A percentile compares a stretch with the other conserved stretches of the same genome.
Conservation (phyloP, 2,113 vertebrate genomes). For the Irena cyanogastra region DNA sequence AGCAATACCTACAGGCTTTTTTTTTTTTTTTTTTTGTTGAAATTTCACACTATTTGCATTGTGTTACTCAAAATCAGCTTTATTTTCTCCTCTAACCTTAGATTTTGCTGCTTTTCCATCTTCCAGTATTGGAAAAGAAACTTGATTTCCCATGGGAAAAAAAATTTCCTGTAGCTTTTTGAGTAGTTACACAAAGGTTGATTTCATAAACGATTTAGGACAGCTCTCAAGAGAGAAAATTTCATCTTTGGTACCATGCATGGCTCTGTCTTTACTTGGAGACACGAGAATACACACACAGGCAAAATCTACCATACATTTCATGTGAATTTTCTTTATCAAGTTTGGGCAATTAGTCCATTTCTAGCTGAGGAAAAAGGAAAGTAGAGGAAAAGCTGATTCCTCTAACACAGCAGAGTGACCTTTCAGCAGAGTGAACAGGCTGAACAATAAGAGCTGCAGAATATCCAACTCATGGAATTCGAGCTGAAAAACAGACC, state of each 20-base stretch:
- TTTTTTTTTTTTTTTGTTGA: background rate
- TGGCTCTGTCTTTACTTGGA: background rate
- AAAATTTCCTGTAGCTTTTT: background rate
- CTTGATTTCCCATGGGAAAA: background rate
- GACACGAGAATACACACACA: background rate
- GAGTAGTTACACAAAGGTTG: background rate
- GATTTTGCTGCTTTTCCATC: background rate
- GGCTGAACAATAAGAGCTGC: background rate
- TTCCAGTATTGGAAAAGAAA: background rate
- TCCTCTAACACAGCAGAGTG: background rate
- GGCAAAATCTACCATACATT: background rate
- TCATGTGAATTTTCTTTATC: background rate
- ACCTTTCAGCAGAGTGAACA: background rate
- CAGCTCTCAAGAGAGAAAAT: background rate
- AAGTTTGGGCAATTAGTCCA: background rate
- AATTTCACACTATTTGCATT: background rate
- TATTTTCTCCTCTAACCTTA: background rate
- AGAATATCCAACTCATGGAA: background rate
- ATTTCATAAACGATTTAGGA: background rate
- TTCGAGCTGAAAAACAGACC: background rate
- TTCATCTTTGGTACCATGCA: background rate
- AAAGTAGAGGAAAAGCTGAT: background rate
- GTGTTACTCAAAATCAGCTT: background rate
- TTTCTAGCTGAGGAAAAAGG: slow-evolving; percentile 12
- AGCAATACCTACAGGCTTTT: background rate